A percentile compares a stretch with the other conserved stretches of the same genome.
Conservation (phyloP, 64 coral and sea anemone species). For the Orbicella faveolata region DNA sequence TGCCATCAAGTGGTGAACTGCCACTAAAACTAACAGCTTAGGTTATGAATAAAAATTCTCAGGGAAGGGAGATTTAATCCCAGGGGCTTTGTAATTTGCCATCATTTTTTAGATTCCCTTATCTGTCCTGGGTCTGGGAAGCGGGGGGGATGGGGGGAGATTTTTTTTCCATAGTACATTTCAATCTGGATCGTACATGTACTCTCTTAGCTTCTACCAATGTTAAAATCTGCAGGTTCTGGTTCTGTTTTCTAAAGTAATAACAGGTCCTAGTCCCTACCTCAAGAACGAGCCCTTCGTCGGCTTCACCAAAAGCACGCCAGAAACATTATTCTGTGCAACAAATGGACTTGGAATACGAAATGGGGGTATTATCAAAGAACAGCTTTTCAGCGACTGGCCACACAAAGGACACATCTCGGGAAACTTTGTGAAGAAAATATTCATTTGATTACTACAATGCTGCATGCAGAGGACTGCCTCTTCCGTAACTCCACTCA, state of each 20-base stretch:
- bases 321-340: background rate
- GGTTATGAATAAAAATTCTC: no score
- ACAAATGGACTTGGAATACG: conserved; percentile 24
- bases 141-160: no score
- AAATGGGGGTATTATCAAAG: conserved; percentile 33
- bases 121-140: no score
- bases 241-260: background rate
- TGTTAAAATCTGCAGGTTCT: no score
- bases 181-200: no score
- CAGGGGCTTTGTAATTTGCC: no score
- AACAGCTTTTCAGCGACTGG: background rate
- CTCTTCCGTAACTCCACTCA: background rate
- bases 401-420: conserved; percentile 20
- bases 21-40: no score
- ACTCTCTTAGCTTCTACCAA: no score
- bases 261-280: background rate
- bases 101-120: no score
- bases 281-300: conserved; percentile 30
- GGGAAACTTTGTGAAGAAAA: conserved; percentile 26
- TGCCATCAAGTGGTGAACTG: no score
- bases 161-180: no score
- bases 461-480: conserved; percentile 35
- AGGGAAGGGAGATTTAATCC: no score
- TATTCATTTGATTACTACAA: conserved; percentile 20
- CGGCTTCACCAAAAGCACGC: background rate